phyloP scores from a whole-genome alignment of 2,797 vertebrate genomes.

The Caiman crocodilus region DNA sequence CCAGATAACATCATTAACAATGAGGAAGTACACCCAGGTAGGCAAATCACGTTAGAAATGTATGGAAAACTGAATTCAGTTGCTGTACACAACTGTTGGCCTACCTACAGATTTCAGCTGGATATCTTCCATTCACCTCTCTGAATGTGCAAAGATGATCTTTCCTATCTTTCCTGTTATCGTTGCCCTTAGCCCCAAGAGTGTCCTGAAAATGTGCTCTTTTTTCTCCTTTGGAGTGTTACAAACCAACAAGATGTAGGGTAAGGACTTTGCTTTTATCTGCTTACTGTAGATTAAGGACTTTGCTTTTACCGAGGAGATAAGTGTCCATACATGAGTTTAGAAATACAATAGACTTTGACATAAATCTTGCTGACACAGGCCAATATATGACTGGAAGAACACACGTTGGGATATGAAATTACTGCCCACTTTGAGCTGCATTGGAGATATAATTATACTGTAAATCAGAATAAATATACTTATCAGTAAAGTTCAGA shows the following conservation, averaged over 20 bases:
- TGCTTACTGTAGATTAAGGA: background rate
- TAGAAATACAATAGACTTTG: conserved; percentile 11
- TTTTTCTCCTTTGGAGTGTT: background rate
- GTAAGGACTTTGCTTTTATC: conserved; percentile 25
- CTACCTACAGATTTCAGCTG: background rate
- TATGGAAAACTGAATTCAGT: background rate
- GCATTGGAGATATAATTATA: background rate
- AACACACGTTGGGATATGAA: background rate
- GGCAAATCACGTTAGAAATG: background rate
- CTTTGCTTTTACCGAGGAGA: background rate
- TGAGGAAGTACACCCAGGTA: background rate
- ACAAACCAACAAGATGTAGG: background rate
- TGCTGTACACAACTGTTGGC: background rate
- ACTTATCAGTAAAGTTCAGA: background rate
- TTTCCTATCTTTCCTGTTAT: conserved; percentile 8
- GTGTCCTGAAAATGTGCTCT: background rate
- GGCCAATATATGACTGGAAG: background rate
- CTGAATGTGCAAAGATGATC: background rate
- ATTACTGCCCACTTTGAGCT: background rate
- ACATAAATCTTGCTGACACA: background rate
- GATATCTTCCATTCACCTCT: background rate
- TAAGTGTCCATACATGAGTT: background rate
- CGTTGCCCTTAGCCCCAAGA: background rate
- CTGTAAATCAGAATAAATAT: background rate
- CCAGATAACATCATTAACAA: background rate